Evolutionary conservation across 1,140 invertebrate genomes (phyloP).

Genomic region (Apis dorsata): DNA sequence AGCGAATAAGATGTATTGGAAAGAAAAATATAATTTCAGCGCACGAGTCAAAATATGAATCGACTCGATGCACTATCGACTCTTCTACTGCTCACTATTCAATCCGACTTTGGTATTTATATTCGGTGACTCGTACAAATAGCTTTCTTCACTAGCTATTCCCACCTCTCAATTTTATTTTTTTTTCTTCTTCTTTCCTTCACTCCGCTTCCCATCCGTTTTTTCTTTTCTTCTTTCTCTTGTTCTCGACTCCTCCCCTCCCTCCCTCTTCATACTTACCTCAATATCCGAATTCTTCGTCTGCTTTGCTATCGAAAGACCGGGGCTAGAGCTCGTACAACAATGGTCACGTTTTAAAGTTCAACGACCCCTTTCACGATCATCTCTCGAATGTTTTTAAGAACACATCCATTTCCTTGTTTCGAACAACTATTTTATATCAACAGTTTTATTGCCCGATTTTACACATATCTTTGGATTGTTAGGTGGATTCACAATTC

Average conservation of each 20-base stretch:
- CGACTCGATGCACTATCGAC: constrained; percentile 19
- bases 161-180: constrained; percentile 25
- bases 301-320: neutral
- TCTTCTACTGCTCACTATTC: constrained; percentile 61
- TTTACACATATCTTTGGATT: too few species aligned
- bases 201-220: neutral
- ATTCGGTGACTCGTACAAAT: constrained; percentile 53
- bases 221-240: constrained; percentile 44
- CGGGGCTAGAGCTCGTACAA: neutral
- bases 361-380: constrained; percentile 26
- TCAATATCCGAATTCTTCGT: constrained; percentile 55
- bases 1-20: too few species aligned
- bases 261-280: constrained; percentile 24
- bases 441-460: neutral
- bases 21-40: too few species aligned
- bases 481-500: too few species aligned
- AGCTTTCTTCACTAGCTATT: constrained; percentile 22
- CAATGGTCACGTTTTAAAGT: constrained; percentile 27
- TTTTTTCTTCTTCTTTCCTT: neutral
- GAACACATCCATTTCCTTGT: neutral
- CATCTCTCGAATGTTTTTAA: neutral
- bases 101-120: constrained; percentile 65
- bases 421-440: neutral
- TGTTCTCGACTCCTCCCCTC: neutral
- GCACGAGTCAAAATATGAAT: too few species aligned